A percentile compares a stretch with the other conserved stretches of the same genome.
Evolutionary conservation across 2,888 invertebrate species (phyloP).

Genomic region (Archaeoteleia sp.): DNA sequence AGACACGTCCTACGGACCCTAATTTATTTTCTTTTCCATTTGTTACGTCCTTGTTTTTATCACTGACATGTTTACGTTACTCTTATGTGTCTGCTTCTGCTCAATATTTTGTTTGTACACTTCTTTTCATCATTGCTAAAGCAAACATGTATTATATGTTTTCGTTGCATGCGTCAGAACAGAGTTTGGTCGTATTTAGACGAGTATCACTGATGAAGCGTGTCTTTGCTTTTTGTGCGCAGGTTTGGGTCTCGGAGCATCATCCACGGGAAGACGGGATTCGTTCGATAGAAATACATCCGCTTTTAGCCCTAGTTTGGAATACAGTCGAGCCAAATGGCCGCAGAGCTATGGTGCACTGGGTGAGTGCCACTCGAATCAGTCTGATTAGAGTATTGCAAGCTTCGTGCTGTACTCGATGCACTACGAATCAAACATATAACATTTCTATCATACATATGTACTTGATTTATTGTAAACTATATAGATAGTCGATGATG

Average conservation of each 20-base stretch:
- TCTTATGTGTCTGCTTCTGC: too few relatives aligned
- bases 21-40: conserved; percentile 2
- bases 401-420: too few relatives aligned
- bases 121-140: conserved; percentile 11
- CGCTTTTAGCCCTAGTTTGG: conserved; percentile 84
- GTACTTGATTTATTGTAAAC: too few relatives aligned
- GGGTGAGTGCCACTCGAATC: conserved; percentile 68
- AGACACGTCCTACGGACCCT: conserved; percentile 18
- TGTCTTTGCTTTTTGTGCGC: conserved; percentile 57
- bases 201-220: conserved; percentile 10
- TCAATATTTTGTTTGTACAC: conserved; percentile 13
- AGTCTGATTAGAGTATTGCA: conserved; percentile 37
- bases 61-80: too few relatives aligned
- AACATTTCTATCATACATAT: too few relatives aligned
- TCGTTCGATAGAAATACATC: conserved; percentile 87
- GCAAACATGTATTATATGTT: background rate
- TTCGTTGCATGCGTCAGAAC: background rate
- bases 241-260: conserved; percentile 76
- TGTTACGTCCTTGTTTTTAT: background rate
- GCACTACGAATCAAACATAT: too few relatives aligned
- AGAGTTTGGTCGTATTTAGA: background rate
- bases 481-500: too few relatives aligned
- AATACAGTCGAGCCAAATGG: conserved; percentile 80
- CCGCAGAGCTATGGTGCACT: conserved; percentile 79
- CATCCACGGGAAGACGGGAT: conserved; percentile 83